Conservation (phyloP, 2,113 vertebrate genomes). For the Diphyllodes magnificus region DNA sequence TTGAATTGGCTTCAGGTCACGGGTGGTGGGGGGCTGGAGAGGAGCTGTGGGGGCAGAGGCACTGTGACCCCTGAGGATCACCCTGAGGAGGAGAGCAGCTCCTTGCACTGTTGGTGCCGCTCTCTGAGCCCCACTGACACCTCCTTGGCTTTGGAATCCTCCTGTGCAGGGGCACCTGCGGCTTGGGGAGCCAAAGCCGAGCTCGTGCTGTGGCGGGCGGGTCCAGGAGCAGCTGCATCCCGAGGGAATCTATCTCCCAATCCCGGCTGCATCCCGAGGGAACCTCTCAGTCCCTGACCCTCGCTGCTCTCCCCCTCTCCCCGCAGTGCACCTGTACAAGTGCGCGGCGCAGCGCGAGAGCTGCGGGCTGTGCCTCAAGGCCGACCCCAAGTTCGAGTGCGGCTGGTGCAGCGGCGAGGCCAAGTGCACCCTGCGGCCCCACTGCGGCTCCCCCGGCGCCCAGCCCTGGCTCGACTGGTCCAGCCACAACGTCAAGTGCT, state of each 20-base stretch:
- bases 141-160: neutral
- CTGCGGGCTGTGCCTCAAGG: slow-evolving; percentile 95
- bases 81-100: neutral
- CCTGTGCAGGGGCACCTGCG: fast-evolving
- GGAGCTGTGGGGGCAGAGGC: neutral
- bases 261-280: fast-evolving
- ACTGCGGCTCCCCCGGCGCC: slow-evolving; percentile 75
- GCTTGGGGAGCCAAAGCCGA: neutral
- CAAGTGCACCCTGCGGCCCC: slow-evolving; percentile 82
- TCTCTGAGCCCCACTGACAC: neutral
- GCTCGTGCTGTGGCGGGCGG: fast-evolving
- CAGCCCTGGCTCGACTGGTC: slow-evolving; percentile 92
- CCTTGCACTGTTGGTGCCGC: fast-evolving
- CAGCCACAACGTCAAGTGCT: slow-evolving; percentile 90
- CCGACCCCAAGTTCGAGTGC: slow-evolving; percentile 91
- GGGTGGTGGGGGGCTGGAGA: neutral
- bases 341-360: slow-evolving; percentile 95
- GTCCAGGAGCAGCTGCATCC: neutral
- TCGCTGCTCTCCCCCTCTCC: neutral
- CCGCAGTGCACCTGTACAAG: slow-evolving; percentile 94
- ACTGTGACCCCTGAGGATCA: fast-evolving
- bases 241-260: fast-evolving
- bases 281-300: neutral
- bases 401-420: slow-evolving; percentile 92
- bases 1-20: fast-evolving